Evolutionary conservation across 2,888 invertebrate genomes (phyloP), one percentile per base, ranked within the genome.

Genomic region (Lycocerus yunnanus): DNA sequence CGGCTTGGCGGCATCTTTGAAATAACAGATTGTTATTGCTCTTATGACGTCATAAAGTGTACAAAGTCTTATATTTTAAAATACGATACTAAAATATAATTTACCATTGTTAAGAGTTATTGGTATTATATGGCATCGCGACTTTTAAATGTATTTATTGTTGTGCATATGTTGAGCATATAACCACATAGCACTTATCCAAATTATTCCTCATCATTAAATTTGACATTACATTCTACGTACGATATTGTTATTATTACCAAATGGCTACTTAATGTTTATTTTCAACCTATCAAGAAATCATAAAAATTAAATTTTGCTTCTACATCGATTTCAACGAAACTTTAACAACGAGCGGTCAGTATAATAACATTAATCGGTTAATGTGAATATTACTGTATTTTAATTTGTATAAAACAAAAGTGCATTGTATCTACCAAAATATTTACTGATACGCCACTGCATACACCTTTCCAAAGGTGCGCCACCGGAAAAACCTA

Each of bases 1-100:
- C 84, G 86, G 82, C 85, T 84, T 83, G 85, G 84, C 86, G 86
- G 86, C 82, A 79, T 82, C 86, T 86, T 86, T 86, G 86, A 85
- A 83, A 84, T 73, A 68, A 74, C 65, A 74, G 71, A 72, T 72
- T 75, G 72, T 72, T 82, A 83, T 83, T 82, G 83, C 20, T 18
- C 84, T 83, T 83, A 82, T 84, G 84, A 84, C 82, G 82, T 82
- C 82, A 82, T 61, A 72, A 68, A 58, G 24, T 27, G 66, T 24
- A 59, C 58, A 15, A 43, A 43, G 43, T 43, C 43, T 43, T 43
- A 43, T 43, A 43, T 43, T 43, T 43, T 43, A 58, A 58, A 21
- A 75, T 24, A 63, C 61, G 18, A 63, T 69, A 27, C 69, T 69
- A 72, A 65, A 75, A 75, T 66, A 69, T 72, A 68, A 75, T 75